Percentiles rank a stretch among this genome's conserved stretches.
These are phyloP conservation scores for Chionoecetes opilio DNA, from an alignment of 1,140 invertebrate genomes.

Conservation along the genomic window DNA sequence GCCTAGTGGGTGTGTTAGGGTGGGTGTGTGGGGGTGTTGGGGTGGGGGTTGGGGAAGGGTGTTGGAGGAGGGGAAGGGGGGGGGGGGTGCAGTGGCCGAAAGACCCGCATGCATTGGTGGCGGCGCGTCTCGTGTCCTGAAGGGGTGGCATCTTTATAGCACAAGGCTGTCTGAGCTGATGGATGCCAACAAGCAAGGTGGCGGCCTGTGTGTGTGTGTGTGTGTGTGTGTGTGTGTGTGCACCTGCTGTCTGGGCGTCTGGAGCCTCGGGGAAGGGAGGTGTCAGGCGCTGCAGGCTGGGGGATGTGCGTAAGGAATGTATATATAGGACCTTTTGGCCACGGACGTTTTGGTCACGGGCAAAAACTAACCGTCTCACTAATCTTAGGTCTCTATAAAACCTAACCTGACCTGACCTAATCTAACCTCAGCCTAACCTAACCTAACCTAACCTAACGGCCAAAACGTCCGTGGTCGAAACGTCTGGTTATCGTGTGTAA, in stretches of 20 bases:
- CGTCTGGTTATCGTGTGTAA: too few relatives aligned
- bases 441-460: too few relatives aligned
- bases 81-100: background rate
- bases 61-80: background rate
- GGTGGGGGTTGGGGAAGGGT: background rate
- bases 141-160: constrained; percentile 41
- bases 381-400: too few relatives aligned
- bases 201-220: constrained; percentile 44
- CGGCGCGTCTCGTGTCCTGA: background rate
- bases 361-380: too few relatives aligned
- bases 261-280: background rate
- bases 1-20: too few relatives aligned
- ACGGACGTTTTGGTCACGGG: too few relatives aligned
- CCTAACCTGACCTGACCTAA: too few relatives aligned
- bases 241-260: constrained; percentile 20
- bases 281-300: background rate
- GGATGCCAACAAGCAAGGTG: constrained; percentile 43
- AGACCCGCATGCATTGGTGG: background rate
- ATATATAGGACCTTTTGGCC: too few relatives aligned
- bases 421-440: too few relatives aligned
- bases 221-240: background rate
- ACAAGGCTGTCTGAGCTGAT: constrained; percentile 36
- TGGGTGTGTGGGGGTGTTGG: too few relatives aligned
- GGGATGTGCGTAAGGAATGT: background rate
- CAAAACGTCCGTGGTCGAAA: too few relatives aligned